Evolutionary conservation across 92 coral and sea anemone species (phyloP), one percentile per base, ranked within the genome.

Genomic region (Heteractis magnifica): DNA sequence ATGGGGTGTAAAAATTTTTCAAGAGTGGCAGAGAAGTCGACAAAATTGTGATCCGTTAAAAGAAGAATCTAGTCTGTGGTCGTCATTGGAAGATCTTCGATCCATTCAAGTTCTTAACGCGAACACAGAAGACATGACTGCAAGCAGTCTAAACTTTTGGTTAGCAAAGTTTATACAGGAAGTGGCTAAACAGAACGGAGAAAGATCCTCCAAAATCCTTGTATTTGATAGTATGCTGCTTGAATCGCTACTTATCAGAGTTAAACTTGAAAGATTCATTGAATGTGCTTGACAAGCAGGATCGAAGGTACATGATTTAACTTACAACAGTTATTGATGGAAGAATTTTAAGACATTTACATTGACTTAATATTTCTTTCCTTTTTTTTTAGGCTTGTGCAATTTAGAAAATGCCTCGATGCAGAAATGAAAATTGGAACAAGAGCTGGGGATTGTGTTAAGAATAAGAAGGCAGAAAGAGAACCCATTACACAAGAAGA

Each of bases 111-210:
- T 44, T 52, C 83, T 59, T 56, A 71, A 56, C 64, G 55, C 83
- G 49, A 79, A 79, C 71, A 79, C 62, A 51, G 84, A 48, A 26
- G 51, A 81, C 70, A 81, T 81, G 62, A 81, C 52, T 62, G 60
- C 77, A 20, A 64, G 51, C 44, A 13, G 53, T 15, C 62, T 58
- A 78, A 87, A 65, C 77, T 74, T 71, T 68, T 88, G 85, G 91
- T 78, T 88, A 55, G 68, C 82, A 44, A 87, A 87, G 79, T 87
- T 82, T 65, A 77, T 87, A 44, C 81, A 82, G 77, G 87, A 87
- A 77, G 87, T 87, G 44, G 52, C 72, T 71, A 82, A 87, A 51
- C 62, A 16, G 51, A 55, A 83, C 59, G 87, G 90, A 49, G 56
- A 83, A 76, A 71, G 26, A 87, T 19, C 91, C 88, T 75, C 83